Evolutionary conservation across 2,113 vertebrate genomes (phyloP), one percentile per base, ranked within the genome.

Genomic region (Pangasianodon hypophthalmus): DNA sequence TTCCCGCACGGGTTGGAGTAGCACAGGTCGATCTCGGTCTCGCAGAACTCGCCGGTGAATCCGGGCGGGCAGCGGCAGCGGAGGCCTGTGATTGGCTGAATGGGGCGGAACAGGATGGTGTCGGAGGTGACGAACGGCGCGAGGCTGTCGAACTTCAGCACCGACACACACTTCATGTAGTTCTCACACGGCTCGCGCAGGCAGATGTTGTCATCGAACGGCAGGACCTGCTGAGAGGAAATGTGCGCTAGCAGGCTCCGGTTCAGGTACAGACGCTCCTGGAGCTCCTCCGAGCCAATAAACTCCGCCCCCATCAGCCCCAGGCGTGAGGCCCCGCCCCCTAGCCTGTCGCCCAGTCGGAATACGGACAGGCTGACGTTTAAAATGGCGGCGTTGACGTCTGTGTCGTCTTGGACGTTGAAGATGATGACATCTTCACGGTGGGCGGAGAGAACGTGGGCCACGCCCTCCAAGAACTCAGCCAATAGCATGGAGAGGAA

Each of bases 151-250:
- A 99, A 99, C 93, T 97, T 97, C 85, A 98, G 96, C 90, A 99
- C 98, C 0, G 98, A 98, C 88, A 99, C 97, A 9, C 98, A 99
- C 96, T 97, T 97, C 98, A 99, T 97, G 96, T 99, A 99, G 95
- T 99, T 99, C 95, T 99, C 98, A 8, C 98, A 99, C 0, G 98
- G 98, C 93, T 99, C 98, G 0, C 98, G 96, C 75, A 99, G 96
- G 93, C 98, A 99, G 94, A 99, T 97, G 93, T 99, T 99, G 96
- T 99, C 98, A 2, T 99, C 98, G 29, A 99, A 99, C 62, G 98
- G 98, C 85, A 99, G 96, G 69, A 99, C 98, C 1, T 95, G 96
- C 95, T 99, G 98, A 0, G 97, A 97, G 0, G 98, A 97, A 92
- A 98, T 95, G 92, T 95, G 95, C 0, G 97, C 95, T 52, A 99